phyloP scores from a whole-genome alignment of 2,113 vertebrate genomes.

The Scomber japonicus region DNA sequence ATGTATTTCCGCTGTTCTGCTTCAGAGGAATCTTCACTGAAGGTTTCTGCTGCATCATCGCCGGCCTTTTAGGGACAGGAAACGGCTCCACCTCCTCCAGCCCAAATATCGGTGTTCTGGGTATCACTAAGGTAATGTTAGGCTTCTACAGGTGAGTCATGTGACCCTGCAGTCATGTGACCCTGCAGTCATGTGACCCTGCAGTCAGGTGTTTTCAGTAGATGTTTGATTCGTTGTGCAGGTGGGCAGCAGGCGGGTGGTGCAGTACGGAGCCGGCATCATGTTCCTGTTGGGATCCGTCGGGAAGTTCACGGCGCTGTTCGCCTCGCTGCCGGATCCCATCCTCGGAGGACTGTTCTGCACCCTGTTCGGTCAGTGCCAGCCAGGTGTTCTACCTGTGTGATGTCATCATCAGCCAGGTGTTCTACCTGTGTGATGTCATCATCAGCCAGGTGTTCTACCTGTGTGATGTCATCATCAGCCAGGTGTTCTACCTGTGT shows the following conservation, averaged over 20 bases:
- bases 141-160: too few species aligned
- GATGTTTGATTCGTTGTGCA: constrained; percentile 60
- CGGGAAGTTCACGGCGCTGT: constrained; percentile 96
- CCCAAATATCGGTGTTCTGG: constrained; percentile 96
- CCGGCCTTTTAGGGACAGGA: constrained; percentile 95
- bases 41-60: constrained; percentile 94
- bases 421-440: not conserved
- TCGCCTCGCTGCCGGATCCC: constrained; percentile 94
- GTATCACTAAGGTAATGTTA: constrained; percentile 92
- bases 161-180: too few species aligned
- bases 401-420: not conserved
- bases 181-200: too few species aligned
- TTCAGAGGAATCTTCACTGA: constrained; percentile 97
- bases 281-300: constrained; percentile 94
- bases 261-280: constrained; percentile 94
- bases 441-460: too few species aligned
- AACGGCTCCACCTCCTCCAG: constrained; percentile 99
- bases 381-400: too few species aligned
- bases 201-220: too few species aligned
- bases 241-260: constrained; percentile 96
- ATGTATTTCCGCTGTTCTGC: not conserved
- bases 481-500: not conserved
- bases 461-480: not conserved
- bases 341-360: constrained; percentile 98
- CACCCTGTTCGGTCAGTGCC: constrained; percentile 92